phyloP scores from a whole-genome alignment of 2,888 invertebrate genomes.

The Megastigmus dorsalis region DNA sequence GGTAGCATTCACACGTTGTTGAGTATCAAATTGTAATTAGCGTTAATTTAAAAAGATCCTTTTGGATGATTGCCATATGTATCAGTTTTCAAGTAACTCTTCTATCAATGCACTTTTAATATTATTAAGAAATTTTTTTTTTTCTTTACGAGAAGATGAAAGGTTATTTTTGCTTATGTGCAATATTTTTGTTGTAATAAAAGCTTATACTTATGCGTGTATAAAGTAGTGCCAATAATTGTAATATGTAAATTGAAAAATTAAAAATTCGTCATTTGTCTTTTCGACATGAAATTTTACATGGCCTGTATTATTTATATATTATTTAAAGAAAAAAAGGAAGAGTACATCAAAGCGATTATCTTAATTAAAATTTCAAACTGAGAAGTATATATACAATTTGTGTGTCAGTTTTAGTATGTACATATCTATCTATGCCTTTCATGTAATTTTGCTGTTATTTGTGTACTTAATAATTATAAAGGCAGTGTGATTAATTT shows the following conservation, averaged over 20 bases:
- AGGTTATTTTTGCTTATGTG: slow-evolving; percentile 22
- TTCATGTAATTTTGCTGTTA: slow-evolving; percentile 32
- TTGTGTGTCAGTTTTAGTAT: slow-evolving; percentile 35
- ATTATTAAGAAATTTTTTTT: background rate
- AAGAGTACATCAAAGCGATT: slow-evolving; percentile 9
- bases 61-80: slow-evolving; percentile 49
- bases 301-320: slow-evolving; percentile 6
- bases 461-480: slow-evolving; percentile 45
- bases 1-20: slow-evolving; percentile 31
- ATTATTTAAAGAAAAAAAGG: background rate
- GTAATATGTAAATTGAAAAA: background rate
- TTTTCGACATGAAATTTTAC: slow-evolving; percentile 3
- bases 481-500: slow-evolving; percentile 39
- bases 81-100: slow-evolving; percentile 31
- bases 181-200: slow-evolving; percentile 44
- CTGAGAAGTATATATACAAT: slow-evolving; percentile 5
- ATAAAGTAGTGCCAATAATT: slow-evolving; percentile 45
- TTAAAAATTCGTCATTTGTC: slow-evolving; percentile 16
- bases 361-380: background rate
- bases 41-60: slow-evolving; percentile 45
- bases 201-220: slow-evolving; percentile 27
- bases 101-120: slow-evolving; percentile 10
- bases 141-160: background rate
- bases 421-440: slow-evolving; percentile 21
- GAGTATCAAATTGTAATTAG: slow-evolving; percentile 39